phyloP scores from a whole-genome alignment of 2,888 invertebrate genomes.

The Caenorhabditis sinica region DNA sequence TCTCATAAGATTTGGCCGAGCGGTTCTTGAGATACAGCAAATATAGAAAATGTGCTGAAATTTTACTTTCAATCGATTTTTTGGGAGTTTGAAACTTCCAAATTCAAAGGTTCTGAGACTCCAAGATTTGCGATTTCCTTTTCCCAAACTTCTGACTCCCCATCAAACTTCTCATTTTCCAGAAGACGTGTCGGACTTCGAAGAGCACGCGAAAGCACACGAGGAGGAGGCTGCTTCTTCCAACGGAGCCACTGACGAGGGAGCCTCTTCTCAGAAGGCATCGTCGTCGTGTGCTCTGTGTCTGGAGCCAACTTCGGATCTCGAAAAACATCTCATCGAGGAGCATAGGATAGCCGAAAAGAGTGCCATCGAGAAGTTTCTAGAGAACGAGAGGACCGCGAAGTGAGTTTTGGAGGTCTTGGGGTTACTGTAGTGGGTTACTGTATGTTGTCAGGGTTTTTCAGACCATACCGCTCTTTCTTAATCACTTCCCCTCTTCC shows the following conservation, averaged over 20 bases:
- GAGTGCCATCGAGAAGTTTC: conserved; percentile 75
- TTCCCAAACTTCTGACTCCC: neutral
- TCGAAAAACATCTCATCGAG: conserved; percentile 71
- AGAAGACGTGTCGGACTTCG: conserved; percentile 73
- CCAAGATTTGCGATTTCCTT: no score
- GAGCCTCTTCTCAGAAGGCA: conserved; percentile 43
- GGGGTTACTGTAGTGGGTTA: neutral
- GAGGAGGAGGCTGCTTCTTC: conserved; percentile 60
- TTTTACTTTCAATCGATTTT: no score
- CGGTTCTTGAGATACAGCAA: neutral
- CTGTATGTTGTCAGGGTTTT: no score
- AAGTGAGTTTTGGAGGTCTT: conserved; percentile 23
- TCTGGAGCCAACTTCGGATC: conserved; percentile 63
- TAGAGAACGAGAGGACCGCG: conserved; percentile 59
- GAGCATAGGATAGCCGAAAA: conserved; percentile 77
- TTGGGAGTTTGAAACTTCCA: no score
- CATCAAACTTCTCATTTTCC: conserved; percentile 41
- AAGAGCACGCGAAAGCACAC: conserved; percentile 74
- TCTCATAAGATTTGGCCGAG: no score
- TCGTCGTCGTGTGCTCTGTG: conserved; percentile 74
- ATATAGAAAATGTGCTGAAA: no score
- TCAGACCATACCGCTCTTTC: no score
- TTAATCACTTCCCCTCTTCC: no score
- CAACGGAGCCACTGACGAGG: conserved; percentile 14
- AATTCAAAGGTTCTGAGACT: no score